Percentiles rank a stretch among this genome's conserved stretches.
Evolutionary conservation across 2,888 invertebrate species (phyloP).

Genomic region (Melinopterus prodromus): DNA sequence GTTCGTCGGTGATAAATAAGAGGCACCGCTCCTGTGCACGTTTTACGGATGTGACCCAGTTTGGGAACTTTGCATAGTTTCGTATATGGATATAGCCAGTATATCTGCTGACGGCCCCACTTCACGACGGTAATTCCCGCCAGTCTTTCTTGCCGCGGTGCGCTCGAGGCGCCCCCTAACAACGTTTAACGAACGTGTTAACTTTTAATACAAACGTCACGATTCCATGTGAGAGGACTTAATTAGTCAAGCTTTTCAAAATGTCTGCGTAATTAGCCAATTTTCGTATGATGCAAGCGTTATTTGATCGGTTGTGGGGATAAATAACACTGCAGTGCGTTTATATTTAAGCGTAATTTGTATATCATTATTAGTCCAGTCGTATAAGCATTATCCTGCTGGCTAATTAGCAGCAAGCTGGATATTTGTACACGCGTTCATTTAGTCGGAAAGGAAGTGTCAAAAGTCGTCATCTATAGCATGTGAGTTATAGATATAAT

Average conservation of each 20-base stretch:
- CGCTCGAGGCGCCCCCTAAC: not conserved
- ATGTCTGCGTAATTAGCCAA: not conserved
- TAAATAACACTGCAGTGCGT: too few species aligned
- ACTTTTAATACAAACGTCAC: not conserved
- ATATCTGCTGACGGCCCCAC: not conserved
- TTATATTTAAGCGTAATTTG: too few species aligned
- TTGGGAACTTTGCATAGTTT: not conserved
- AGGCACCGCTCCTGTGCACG: not conserved
- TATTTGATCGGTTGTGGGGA: too few species aligned
- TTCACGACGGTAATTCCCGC: not conserved
- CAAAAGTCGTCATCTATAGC: too few species aligned
- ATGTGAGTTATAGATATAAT: too few species aligned
- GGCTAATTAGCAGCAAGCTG: too few species aligned
- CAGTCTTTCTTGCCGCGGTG: not conserved
- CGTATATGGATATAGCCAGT: not conserved
- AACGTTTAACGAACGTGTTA: constrained; percentile 4
- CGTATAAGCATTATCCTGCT: too few species aligned
- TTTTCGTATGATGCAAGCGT: too few species aligned
- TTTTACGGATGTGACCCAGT: not conserved
- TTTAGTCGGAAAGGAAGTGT: too few species aligned
- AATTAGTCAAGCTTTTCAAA: not conserved
- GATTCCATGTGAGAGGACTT: not conserved
- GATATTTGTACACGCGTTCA: too few species aligned
- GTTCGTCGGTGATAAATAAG: not conserved
- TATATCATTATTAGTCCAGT: too few species aligned